These are phyloP conservation scores for Dryocosmus kuriphilus DNA, from an alignment of 2,888 invertebrate genomes.

Conservation along the genomic window DNA sequence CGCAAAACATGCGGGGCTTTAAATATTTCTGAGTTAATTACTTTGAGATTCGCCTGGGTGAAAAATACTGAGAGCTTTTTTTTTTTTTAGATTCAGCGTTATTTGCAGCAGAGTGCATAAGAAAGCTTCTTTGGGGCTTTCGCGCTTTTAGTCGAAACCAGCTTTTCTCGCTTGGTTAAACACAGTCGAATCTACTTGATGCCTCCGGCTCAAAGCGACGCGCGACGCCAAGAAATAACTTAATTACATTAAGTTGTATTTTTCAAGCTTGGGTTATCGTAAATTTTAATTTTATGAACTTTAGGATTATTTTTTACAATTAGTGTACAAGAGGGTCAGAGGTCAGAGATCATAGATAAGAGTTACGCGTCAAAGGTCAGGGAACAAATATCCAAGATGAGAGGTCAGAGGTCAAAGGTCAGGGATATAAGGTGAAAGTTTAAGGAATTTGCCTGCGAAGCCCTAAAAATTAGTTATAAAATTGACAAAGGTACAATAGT, in stretches of 20 bases:
- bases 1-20: neutral
- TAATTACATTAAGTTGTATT: neutral
- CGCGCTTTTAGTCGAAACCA: conserved; percentile 13
- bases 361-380: too few species aligned
- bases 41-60: neutral
- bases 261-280: too few species aligned
- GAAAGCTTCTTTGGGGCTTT: conserved; percentile 16
- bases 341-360: too few species aligned
- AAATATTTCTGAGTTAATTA: conserved; percentile 29
- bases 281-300: too few species aligned
- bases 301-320: too few species aligned
- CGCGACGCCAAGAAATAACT: neutral
- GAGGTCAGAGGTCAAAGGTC: too few species aligned
- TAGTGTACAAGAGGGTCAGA: too few species aligned
- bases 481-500: too few species aligned
- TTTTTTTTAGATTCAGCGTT: conserved; percentile 4
- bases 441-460: too few species aligned
- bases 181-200: neutral
- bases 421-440: too few species aligned
- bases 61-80: conserved; percentile 9
- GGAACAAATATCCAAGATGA: too few species aligned
- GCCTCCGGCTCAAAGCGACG: neutral
- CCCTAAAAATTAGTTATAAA: too few species aligned
- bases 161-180: neutral
- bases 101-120: conserved; percentile 17